Percentiles rank a stretch among this genome's conserved stretches.
phyloP scores from a whole-genome alignment of 2,888 invertebrate species.

The Leptinotarsa juncta region DNA sequence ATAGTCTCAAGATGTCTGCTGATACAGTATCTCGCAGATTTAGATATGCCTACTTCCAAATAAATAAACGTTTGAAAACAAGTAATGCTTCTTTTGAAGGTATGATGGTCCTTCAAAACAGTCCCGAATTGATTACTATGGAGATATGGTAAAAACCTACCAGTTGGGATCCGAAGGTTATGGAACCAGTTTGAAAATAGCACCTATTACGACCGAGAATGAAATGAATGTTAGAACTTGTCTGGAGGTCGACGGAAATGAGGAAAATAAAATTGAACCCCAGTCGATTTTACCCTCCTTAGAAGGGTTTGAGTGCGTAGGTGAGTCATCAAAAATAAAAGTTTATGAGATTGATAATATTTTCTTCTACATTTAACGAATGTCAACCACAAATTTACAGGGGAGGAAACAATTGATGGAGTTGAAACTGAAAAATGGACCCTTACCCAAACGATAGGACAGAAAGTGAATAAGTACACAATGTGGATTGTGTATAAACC shows the following conservation, averaged over 20 bases:
- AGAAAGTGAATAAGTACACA: slow-evolving; percentile 88
- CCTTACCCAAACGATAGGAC: slow-evolving; percentile 75
- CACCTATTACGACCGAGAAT: slow-evolving; percentile 84
- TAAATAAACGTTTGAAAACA: no score
- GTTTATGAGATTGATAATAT: background rate
- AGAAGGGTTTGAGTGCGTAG: slow-evolving; percentile 70
- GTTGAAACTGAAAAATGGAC: slow-evolving; percentile 83
- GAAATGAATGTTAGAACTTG: slow-evolving; percentile 81
- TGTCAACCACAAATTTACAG: slow-evolving; percentile 33
- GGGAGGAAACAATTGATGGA: slow-evolving; percentile 79
- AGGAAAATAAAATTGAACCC: slow-evolving; percentile 70
- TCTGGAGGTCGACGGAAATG: slow-evolving; percentile 85
- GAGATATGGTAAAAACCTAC: slow-evolving; percentile 92
- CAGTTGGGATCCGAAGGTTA: slow-evolving; percentile 76
- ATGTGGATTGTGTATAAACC: slow-evolving; percentile 87
- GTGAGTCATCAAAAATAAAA: background rate
- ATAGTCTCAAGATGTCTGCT: no score
- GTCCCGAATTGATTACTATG: slow-evolving; percentile 95
- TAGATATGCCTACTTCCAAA: background rate
- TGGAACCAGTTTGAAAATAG: slow-evolving; percentile 84
- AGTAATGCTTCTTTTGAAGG: slow-evolving; percentile 60
- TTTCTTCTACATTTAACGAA: background rate
- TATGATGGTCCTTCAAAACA: slow-evolving; percentile 79
- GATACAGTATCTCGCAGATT: no score
- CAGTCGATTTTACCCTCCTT: slow-evolving; percentile 88